Base-by-base conservation (phyloP, 1,140 invertebrate genomes). In the Bombus polaris region DNA sequence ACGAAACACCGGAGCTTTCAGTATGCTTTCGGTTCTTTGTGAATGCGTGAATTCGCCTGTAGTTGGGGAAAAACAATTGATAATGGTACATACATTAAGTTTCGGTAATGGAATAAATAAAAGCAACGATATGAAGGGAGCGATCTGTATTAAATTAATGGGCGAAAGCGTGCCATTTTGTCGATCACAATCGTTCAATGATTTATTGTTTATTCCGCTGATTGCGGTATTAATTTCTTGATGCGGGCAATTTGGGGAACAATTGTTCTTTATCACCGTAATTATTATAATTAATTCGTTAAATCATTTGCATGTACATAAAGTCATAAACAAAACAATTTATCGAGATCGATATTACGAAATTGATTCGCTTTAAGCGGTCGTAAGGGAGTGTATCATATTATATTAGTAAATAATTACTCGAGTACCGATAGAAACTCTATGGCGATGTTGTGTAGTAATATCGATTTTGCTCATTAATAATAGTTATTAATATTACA, bases 211-310 rank as follows among this genome's bases (percentile, higher is more conserved):
- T 70, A 68, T 83, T 70, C 22, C 62, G 35, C 1, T 70, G 47
- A 59, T 78, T 42, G 73, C 35, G 65, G 37, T 66, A 75, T 83
- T 83, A 83, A 83, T 83, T 83, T 57, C 59, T 83, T 83, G 57
- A 35, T n/a, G 62, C 47, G 25, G 39, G 53, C 47, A 70, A 83
- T 78, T 78, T 71, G 44, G 32, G 62, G 22, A 32, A 59, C 47
- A 47, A 71, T 35, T 12, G 42, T 83, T 47, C 59, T 53, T 68
- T 39, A 53, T 68, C 25, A 13, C 35, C 28, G 59, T 32, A 42
- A 83, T 68, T 66, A 66, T 83, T 76, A 39, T 76, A 76, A 83
- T 75, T 66, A 37, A 66, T 75, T 66, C 39, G 39, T 65, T 47
- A 18, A 65, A 82, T 82, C 42, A 44, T 42, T n/a, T 32, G 71